phyloP scores from a whole-genome alignment of 2,797 vertebrate species.

The Arnoldichthys spilopterus region DNA sequence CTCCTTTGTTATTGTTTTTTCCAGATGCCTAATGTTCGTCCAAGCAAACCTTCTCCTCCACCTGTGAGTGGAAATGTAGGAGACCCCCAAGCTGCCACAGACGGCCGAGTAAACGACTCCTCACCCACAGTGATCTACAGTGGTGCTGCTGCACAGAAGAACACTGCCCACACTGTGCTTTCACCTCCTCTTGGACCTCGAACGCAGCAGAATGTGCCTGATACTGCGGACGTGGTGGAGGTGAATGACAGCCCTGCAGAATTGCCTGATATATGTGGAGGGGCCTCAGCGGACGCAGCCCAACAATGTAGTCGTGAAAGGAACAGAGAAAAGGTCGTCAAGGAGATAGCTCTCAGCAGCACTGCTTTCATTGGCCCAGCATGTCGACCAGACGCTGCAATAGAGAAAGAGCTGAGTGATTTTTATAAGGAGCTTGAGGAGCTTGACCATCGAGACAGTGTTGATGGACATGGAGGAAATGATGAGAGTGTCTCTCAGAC shows the following conservation, averaged over 20 bases:
- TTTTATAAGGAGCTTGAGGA: constrained; percentile 80
- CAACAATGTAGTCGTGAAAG: not conserved
- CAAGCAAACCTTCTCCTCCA: constrained; percentile 45
- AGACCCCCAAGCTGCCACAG: not conserved
- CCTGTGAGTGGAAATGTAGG: constrained; percentile 47
- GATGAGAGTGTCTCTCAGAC: not conserved
- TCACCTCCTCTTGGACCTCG: not conserved
- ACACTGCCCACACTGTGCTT: not conserved
- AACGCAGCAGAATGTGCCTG: not conserved
- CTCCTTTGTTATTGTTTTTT: constrained; percentile 9
- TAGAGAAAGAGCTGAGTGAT: constrained; percentile 73
- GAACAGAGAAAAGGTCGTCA: constrained; percentile 63
- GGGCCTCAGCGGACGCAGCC: not conserved
- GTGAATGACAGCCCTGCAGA: not conserved
- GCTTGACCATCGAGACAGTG: constrained; percentile 57
- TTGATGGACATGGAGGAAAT: not conserved
- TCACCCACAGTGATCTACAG: not conserved
- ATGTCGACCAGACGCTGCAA: constrained; percentile 60
- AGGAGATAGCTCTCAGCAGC: constrained; percentile 74
- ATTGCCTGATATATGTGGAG: not conserved
- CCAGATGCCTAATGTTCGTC: constrained; percentile 58
- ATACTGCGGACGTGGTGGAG: not conserved
- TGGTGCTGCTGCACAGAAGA: not conserved
- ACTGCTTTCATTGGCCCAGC: constrained; percentile 75
- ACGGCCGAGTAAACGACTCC: not conserved